Conservation (phyloP, 2,113 vertebrate genomes). For the Anolis sagrei region DNA sequence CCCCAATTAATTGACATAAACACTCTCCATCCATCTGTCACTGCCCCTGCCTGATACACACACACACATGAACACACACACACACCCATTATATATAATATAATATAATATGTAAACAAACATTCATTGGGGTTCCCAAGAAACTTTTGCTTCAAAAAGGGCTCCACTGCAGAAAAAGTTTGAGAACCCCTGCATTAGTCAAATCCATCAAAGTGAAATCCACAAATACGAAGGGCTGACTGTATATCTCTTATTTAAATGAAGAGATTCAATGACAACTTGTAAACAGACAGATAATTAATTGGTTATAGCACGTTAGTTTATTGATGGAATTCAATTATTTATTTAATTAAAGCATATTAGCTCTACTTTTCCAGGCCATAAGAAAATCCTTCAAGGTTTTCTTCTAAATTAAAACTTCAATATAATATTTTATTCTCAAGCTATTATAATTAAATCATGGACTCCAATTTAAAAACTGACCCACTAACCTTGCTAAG, state of each 20-base stretch:
- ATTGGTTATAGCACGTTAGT: neutral
- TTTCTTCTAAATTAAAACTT: neutral
- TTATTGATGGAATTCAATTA: neutral
- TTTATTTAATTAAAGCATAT: conserved; percentile 1
- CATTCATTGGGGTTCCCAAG: too few species aligned
- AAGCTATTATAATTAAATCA: neutral
- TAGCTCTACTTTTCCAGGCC: neutral
- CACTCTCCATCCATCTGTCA: too few species aligned
- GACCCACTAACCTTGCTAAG: neutral
- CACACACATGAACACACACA: too few species aligned
- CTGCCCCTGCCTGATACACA: too few species aligned
- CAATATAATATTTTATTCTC: neutral
- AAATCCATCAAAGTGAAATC: too few species aligned
- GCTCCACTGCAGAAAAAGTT: too few species aligned
- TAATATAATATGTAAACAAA: too few species aligned
- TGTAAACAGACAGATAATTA: neutral
- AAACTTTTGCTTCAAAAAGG: too few species aligned
- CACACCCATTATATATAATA: too few species aligned
- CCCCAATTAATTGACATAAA: too few species aligned
- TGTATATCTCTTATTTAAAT: neutral
- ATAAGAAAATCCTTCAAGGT: neutral
- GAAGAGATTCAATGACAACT: too few species aligned
- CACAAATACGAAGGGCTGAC: neutral
- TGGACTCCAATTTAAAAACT: neutral
- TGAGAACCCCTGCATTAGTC: too few species aligned